Evolutionary conservation across 2,888 invertebrate genomes (phyloP).

Genomic region (Spisula solida): DNA sequence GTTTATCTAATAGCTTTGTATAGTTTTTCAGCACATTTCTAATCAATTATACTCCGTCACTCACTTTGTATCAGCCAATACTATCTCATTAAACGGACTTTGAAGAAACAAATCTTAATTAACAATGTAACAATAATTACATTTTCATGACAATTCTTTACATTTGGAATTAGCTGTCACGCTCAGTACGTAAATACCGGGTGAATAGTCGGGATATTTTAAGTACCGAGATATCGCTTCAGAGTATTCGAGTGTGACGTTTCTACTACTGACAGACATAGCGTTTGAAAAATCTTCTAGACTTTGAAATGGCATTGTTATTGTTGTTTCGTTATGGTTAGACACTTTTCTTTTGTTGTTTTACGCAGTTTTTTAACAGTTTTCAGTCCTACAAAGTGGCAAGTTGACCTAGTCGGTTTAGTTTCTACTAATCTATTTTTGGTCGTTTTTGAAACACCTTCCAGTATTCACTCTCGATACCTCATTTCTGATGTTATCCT

Average conservation of each 20-base stretch:
- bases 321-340: too few species aligned
- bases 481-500: too few species aligned
- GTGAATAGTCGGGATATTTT: slow-evolving; percentile 6
- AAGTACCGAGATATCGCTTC: neutral
- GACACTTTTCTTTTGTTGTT: too few species aligned
- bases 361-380: too few species aligned
- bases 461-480: too few species aligned
- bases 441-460: too few species aligned
- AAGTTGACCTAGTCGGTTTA: too few species aligned
- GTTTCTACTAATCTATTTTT: too few species aligned
- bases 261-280: neutral
- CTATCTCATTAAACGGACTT: slow-evolving; percentile 61
- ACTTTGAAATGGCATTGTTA: too few species aligned
- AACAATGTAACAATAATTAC: slow-evolving; percentile 62
- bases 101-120: slow-evolving; percentile 71
- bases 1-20: slow-evolving; percentile 53
- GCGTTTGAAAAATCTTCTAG: too few species aligned
- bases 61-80: slow-evolving; percentile 54
- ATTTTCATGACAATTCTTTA: slow-evolving; percentile 50
- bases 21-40: slow-evolving; percentile 52
- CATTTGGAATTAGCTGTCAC: slow-evolving; percentile 60
- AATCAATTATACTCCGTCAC: slow-evolving; percentile 51
- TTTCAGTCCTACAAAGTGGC: too few species aligned
- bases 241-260: neutral
- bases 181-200: slow-evolving; percentile 22